Evolutionary conservation across 2,113 vertebrate species (phyloP).

Genomic region (Ptychochromis oligacanthus): DNA sequence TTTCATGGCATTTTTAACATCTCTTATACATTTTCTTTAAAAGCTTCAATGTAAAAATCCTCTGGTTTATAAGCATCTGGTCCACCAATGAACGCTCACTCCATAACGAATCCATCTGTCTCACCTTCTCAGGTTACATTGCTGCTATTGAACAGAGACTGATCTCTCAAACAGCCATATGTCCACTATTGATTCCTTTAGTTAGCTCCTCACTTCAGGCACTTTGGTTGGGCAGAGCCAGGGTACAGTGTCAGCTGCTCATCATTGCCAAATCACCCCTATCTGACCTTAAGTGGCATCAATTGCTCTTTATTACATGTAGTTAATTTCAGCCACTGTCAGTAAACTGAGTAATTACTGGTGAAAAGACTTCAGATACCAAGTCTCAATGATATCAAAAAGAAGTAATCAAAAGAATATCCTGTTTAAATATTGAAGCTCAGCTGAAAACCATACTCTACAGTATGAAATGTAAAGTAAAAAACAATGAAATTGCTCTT

Average conservation of each 20-base stretch:
- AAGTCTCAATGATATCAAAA: too few species aligned
- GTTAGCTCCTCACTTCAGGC: neutral
- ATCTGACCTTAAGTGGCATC: slow-evolving; percentile 37
- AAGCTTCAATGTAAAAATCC: too few species aligned
- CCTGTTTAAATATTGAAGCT: too few species aligned
- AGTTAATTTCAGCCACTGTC: neutral
- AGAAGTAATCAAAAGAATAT: too few species aligned
- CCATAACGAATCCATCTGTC: slow-evolving; percentile 47
- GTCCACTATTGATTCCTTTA: slow-evolving; percentile 46
- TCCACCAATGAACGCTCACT: neutral
- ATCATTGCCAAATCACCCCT: slow-evolving; percentile 9
- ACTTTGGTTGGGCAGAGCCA: neutral
- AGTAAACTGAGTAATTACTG: neutral
- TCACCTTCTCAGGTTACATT: slow-evolving; percentile 38
- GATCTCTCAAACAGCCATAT: slow-evolving; percentile 29
- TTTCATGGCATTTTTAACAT: too few species aligned
- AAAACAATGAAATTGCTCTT: too few species aligned
- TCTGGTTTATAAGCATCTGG: neutral
- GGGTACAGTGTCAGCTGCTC: slow-evolving; percentile 22
- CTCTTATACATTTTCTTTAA: too few species aligned
- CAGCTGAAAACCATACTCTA: too few species aligned
- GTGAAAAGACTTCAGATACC: neutral
- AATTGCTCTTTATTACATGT: slow-evolving; percentile 31
- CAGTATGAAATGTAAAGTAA: too few species aligned
- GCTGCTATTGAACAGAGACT: neutral